A percentile compares a stretch with the other conserved stretches of the same genome.
Evolutionary conservation across 2,888 invertebrate genomes (phyloP).

Genomic region (Spodoptera littoralis): DNA sequence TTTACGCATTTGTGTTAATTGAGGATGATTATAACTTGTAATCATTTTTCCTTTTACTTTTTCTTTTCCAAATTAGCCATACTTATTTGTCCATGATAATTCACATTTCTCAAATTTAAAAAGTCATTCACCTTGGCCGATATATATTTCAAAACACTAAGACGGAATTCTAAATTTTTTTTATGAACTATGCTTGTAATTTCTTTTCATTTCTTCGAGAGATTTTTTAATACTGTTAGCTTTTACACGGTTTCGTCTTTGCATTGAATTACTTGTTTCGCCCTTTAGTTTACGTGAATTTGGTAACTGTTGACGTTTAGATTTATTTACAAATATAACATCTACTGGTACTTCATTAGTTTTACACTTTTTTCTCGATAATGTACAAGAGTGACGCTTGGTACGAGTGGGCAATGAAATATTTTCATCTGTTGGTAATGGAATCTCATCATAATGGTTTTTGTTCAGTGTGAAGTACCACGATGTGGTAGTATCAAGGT

Average conservation of each 20-base stretch:
- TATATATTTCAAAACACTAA: conserved; percentile 25
- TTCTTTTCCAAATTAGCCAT: conserved; percentile 25
- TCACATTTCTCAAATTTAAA: conserved; percentile 15
- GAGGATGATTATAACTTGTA: conserved; percentile 10
- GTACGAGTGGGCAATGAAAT: conserved; percentile 11
- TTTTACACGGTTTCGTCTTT: conserved; percentile 8
- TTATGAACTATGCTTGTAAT: background rate
- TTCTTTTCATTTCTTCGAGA: conserved; percentile 3
- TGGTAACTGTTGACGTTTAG: conserved; percentile 1
- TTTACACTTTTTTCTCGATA: conserved; percentile 7
- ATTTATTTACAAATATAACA: conserved; percentile 4
- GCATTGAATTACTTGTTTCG: background rate
- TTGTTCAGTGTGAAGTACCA: conserved; percentile 5
- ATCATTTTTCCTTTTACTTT: conserved; percentile 24
- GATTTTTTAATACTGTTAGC: background rate
- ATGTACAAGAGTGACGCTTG: conserved; percentile 3
- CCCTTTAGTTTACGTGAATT: conserved; percentile 1
- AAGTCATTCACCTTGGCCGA: conserved; percentile 18
- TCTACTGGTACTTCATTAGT: conserved; percentile 7
- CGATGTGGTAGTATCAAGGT: background rate
- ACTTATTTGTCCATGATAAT: conserved; percentile 7
- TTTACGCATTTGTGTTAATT: conserved; percentile 22
- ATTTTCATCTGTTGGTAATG: conserved; percentile 1
- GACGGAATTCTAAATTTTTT: conserved; percentile 12
- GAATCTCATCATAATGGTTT: background rate